These are phyloP conservation scores for Nemoura dubitans DNA, from an alignment of 2,888 invertebrate species.

Conservation along the genomic window DNA sequence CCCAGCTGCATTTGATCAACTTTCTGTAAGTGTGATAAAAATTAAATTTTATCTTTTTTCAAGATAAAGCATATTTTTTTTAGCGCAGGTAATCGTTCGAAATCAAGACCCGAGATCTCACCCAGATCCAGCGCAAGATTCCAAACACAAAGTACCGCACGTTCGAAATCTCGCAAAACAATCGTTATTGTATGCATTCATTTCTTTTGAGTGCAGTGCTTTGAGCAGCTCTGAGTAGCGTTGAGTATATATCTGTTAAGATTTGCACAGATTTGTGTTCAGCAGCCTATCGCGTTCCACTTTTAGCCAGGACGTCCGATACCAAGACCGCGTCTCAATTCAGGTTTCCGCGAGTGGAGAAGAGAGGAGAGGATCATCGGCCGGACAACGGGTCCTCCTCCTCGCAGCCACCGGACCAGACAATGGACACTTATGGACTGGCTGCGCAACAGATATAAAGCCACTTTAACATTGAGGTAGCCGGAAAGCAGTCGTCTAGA, in stretches of 20 bases:
- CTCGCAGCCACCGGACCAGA: background rate
- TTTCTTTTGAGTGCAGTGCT: background rate
- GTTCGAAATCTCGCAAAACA: background rate
- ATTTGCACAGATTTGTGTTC: no score
- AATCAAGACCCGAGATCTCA: background rate
- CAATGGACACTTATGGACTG: background rate
- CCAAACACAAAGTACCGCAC: background rate
- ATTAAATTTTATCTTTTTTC: background rate
- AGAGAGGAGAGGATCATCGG: background rate
- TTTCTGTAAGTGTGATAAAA: background rate
- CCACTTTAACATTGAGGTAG: background rate
- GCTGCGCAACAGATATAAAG: background rate
- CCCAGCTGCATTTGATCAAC: background rate
- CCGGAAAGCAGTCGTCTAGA: background rate
- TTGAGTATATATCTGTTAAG: no score
- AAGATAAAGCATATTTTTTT: background rate
- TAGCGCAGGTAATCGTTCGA: background rate
- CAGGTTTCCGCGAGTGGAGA: background rate
- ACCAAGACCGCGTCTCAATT: background rate
- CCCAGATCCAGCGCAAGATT: background rate
- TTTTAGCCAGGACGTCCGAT: background rate
- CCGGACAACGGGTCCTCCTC: background rate
- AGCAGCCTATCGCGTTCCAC: background rate
- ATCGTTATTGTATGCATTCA: background rate
- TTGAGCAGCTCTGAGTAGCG: background rate